Base-by-base conservation (phyloP, 2,888 invertebrate genomes). In the Xylota sylvarum region DNA sequence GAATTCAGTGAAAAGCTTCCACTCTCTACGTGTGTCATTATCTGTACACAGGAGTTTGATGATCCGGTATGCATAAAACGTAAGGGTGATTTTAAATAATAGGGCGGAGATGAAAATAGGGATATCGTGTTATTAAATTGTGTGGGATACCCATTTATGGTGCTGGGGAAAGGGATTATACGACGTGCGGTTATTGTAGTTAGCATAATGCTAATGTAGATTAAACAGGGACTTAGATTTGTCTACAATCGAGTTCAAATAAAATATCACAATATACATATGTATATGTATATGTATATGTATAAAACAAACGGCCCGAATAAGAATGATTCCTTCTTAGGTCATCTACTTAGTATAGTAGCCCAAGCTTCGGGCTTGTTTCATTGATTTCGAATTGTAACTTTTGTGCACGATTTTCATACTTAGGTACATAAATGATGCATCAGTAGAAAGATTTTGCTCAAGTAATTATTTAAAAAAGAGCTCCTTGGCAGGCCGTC, bases 1-100 rank as follows among this genome's bases (percentile, higher is more conserved):
- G 43, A 56, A 56, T 64, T 73, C 64, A 50, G 56, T 65, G 23
- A 50, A 48, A 65, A 40, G 40, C 65, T 60, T 65, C 37, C 40
- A 50, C 56, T 58, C 43, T 70, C 43, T 40, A 48, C 30, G 50
- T 50, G 35, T 60, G 27, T 27, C 23, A 62, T 35, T 77, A 37
- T 58, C 35, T 14, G 5, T 37, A 43, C 37, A 19, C 27, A 56
- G 7, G 19, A 46, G 46, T 46, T 70, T 46, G 55, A 70, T 5
- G 60, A 55, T 43, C 50, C 43, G 69, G 32, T 40, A 52, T 52
- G 10, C 43, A 32, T 52, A 62, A 43, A 60, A 35, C 12, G 58
- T 30, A 40, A 30, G 37, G 37, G 62, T 37, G 43, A 40, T 32
- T 55, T 74, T 43, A 43, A 74, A 43, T 62, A 40, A 73, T 32